phyloP scores from a whole-genome alignment of 2,797 vertebrate species.

The Cryptoblepharus egeriae region DNA sequence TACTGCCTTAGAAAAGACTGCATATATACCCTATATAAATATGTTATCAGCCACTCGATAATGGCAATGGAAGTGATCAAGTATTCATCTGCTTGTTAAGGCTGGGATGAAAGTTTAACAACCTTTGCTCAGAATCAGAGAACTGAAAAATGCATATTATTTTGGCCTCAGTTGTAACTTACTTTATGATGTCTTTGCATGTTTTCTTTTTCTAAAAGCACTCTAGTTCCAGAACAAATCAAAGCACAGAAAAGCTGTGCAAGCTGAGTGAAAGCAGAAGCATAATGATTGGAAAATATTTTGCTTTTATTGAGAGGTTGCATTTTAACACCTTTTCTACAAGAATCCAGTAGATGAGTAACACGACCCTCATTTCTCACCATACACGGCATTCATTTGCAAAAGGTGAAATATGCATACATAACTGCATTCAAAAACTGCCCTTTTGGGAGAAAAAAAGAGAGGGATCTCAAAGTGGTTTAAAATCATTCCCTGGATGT shows the following conservation, averaged over 20 bases:
- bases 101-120: conserved; percentile 11
- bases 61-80: neutral
- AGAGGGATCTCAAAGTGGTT: conserved; percentile 21
- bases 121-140: conserved; percentile 12
- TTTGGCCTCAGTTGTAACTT: conserved; percentile 48
- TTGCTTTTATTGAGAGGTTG: conserved; percentile 70
- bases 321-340: conserved; percentile 69
- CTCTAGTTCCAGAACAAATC: conserved; percentile 64
- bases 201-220: conserved; percentile 47
- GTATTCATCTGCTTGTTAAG: neutral
- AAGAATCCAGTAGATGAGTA: conserved; percentile 47
- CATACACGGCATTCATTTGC: conserved; percentile 17
- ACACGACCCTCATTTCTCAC: conserved; percentile 51
- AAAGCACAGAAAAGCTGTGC: conserved; percentile 60
- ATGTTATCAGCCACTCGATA: too few species aligned
- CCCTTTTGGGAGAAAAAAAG: neutral
- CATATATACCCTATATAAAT: neutral
- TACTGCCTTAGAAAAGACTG: neutral
- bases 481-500: neutral
- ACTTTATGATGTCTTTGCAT: conserved; percentile 57
- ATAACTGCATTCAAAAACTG: neutral
- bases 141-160: conserved; percentile 15
- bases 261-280: conserved; percentile 64
- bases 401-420: conserved; percentile 21
- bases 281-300: conserved; percentile 73